phyloP scores from a whole-genome alignment of 2,113 vertebrate genomes.

The Gasterosteus aculeatus region DNA sequence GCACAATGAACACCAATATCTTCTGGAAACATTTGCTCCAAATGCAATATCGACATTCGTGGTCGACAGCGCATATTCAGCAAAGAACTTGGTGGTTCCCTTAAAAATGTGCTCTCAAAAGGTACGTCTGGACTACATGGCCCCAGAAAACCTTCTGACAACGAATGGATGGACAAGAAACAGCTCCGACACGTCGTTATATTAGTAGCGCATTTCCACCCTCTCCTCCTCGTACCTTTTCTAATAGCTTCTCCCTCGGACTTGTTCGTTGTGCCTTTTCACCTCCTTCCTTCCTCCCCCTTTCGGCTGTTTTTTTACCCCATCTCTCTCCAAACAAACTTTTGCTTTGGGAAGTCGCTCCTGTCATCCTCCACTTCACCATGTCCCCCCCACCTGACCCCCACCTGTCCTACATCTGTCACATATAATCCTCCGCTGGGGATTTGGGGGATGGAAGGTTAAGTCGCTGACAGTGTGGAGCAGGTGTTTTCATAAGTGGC shows the following conservation, averaged over 20 bases:
- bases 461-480: slow-evolving; percentile 72
- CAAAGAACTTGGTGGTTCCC: not conserved
- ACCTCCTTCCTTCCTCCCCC: not conserved
- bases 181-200: not conserved
- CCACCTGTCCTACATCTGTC: slow-evolving; percentile 55
- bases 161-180: not conserved
- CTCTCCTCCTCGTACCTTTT: not conserved
- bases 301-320: slow-evolving; percentile 3
- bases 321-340: slow-evolving; percentile 22
- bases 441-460: slow-evolving; percentile 64
- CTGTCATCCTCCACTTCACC: slow-evolving; percentile 14
- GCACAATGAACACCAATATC: not conserved
- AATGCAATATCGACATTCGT: not conserved
- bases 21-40: not conserved
- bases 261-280: slow-evolving; percentile 5
- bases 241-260: slow-evolving; percentile 8
- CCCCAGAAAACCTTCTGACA: not conserved
- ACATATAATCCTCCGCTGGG: slow-evolving; percentile 56
- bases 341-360: slow-evolving; percentile 37
- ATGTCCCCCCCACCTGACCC: slow-evolving; percentile 24
- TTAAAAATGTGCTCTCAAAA: not conserved
- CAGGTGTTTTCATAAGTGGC: slow-evolving; percentile 72
- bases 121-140: not conserved
- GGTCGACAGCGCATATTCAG: not conserved
- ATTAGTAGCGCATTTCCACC: slow-evolving; percentile 8